Base-by-base conservation (phyloP, 1,140 invertebrate genomes). In the Pseudomyrmex gracilis region DNA sequence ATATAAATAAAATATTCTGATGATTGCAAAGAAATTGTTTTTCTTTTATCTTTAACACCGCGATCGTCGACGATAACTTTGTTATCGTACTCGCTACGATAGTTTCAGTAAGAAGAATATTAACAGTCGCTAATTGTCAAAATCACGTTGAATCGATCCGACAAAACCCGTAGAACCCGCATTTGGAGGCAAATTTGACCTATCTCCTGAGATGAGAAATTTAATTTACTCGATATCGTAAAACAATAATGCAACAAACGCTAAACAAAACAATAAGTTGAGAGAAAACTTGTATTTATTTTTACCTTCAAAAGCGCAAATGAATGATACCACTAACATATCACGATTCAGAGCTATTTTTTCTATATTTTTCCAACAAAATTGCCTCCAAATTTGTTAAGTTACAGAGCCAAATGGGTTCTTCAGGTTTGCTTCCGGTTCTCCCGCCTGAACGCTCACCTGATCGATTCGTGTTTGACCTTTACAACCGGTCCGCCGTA, bases 381-480 rank as follows among this genome's bases (percentile, higher is more conserved):
- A 34, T 34, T 34, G 34, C 57, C 43, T 70, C 17, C 51, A 66
- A 20, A 15, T 68, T 22, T n/a, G n/a, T 20, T 9, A 20, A 13
- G 45, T 10, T 17, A 15, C 34, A 34, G 4, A 22, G 4, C 8
- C 49, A 20, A 57, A 8, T 10, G n/a, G 45, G 55, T 22, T 12
- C 24, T 8, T 15, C 15, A 9, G 2, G 17, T 22, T 34, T 20
- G 24, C n/a, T 34, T 34, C 34, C 34, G 34, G n/a, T 8, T 17
- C 4, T n/a, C 22, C 17, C 8, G n/a, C 45, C 34, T 34, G 34
- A 49, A 49, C 66, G 58, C 76, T 80, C 76, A 80, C 76, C 76
- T 60, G 76, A 80, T 71, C 64, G 76, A 78, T 15, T 78, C 76
- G 76, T 78, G 64, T 70, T 78, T 24, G 76, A 49, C 43, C 12